Conservation (phyloP, 1,140 invertebrate species). For the Battus philenor region DNA sequence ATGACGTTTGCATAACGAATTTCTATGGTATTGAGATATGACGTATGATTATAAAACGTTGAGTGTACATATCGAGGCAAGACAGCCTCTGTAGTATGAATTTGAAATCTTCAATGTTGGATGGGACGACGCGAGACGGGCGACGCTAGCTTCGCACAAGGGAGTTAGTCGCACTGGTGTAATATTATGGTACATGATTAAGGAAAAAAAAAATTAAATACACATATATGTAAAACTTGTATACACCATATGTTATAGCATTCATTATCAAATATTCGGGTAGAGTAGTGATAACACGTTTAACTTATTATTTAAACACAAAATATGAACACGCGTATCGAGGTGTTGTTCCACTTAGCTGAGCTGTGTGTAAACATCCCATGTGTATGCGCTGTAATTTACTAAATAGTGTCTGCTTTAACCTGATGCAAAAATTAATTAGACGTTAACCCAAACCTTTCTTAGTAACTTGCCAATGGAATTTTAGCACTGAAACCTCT, state of each 20-base stretch:
- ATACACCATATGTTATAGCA: slow-evolving; percentile 23
- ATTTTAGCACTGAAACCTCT: not conserved
- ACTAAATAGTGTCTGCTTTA: slow-evolving; percentile 1
- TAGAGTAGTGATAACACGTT: slow-evolving; percentile 20
- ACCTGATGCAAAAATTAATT: not conserved
- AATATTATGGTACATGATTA: slow-evolving; percentile 37
- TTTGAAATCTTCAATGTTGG: not conserved
- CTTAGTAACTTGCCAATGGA: not conserved
- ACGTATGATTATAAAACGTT: too few species aligned
- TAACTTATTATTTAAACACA: slow-evolving; percentile 17
- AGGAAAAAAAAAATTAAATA: slow-evolving; percentile 28
- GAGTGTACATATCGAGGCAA: too few species aligned
- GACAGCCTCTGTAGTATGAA: too few species aligned
- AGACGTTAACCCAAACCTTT: not conserved
- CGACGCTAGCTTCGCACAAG: slow-evolving; percentile 18
- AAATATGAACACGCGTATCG: slow-evolving; percentile 1
- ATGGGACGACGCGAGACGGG: slow-evolving; percentile 4
- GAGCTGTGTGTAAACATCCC: not conserved
- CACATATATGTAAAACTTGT: slow-evolving; percentile 23
- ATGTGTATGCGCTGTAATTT: not conserved
- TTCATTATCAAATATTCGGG: slow-evolving; percentile 24
- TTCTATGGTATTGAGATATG: slow-evolving; percentile 1
- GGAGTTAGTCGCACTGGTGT: slow-evolving; percentile 24
- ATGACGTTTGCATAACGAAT: slow-evolving; percentile 1
- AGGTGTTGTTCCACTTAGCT: not conserved